Conservation (phyloP, 2,113 vertebrate genomes). For the Elaphurus davidianus region DNA sequence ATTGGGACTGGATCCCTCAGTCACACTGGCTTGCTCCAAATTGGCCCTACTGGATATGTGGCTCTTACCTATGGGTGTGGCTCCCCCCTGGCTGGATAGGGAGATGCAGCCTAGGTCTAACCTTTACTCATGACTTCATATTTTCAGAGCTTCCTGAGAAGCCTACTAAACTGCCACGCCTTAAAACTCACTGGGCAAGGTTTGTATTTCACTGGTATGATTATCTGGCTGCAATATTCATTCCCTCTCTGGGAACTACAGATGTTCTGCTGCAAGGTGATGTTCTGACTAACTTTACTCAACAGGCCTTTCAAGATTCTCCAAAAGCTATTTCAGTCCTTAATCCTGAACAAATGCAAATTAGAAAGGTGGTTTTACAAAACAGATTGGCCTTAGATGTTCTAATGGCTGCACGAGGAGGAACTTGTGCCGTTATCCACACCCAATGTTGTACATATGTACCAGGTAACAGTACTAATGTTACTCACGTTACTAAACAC, state of each 20-base stretch:
- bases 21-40: neutral
- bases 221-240: neutral
- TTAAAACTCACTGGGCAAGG: neutral
- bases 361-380: neutral
- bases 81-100: neutral
- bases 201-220: neutral
- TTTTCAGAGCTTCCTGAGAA: neutral
- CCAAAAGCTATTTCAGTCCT: neutral
- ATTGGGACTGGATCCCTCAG: neutral
- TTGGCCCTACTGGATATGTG: rapidly evolving
- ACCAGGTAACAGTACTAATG: neutral
- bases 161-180: neutral
- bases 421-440: neutral
- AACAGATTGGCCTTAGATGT: neutral
- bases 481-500: neutral
- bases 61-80: neutral
- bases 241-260: neutral
- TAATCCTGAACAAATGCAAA: neutral
- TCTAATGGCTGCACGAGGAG: neutral
- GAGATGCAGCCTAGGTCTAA: neutral
- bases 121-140: neutral
- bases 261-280: neutral
- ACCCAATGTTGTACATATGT: neutral
- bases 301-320: neutral
- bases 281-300: neutral